Percentiles rank a stretch among this genome's conserved stretches.
Conservation (phyloP, 2,888 invertebrate species). For the Chironomus riparius region DNA sequence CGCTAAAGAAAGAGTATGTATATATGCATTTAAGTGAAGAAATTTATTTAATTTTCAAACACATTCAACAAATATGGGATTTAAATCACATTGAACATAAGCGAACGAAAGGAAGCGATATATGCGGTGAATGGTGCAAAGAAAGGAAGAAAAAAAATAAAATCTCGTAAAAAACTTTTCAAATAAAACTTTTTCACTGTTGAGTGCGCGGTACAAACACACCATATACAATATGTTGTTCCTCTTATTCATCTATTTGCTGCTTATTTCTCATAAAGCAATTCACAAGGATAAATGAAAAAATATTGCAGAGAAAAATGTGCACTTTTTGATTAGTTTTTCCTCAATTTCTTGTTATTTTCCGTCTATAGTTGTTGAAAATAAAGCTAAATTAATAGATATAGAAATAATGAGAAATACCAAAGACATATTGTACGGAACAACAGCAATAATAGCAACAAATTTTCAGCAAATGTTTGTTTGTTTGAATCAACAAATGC, state of each 20-base stretch:
- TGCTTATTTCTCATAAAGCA: background rate
- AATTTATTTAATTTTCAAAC: constrained; percentile 22
- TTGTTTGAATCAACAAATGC: background rate
- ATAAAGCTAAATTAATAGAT: no score
- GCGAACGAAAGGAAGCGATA: background rate
- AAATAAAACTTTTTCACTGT: constrained; percentile 25
- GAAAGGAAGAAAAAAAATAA: no score
- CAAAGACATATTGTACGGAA: no score
- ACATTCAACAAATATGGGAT: constrained; percentile 16
- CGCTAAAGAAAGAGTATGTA: background rate
- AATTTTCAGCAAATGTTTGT: background rate
- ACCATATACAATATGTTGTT: background rate
- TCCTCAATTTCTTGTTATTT: background rate
- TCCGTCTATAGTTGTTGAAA: no score
- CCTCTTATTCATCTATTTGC: background rate
- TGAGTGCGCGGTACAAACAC: background rate
- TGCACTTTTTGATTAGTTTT: constrained; percentile 12
- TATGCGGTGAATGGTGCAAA: background rate
- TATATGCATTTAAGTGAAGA: background rate
- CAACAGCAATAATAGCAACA: no score
- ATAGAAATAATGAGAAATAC: no score
- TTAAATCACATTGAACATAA: constrained; percentile 23
- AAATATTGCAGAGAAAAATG: background rate
- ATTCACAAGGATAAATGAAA: background rate
- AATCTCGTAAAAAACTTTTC: constrained; percentile 18